Percentiles rank a stretch among this genome's conserved stretches.
Conservation (phyloP, 2,888 invertebrate genomes). For the Nomada goodeniana region DNA sequence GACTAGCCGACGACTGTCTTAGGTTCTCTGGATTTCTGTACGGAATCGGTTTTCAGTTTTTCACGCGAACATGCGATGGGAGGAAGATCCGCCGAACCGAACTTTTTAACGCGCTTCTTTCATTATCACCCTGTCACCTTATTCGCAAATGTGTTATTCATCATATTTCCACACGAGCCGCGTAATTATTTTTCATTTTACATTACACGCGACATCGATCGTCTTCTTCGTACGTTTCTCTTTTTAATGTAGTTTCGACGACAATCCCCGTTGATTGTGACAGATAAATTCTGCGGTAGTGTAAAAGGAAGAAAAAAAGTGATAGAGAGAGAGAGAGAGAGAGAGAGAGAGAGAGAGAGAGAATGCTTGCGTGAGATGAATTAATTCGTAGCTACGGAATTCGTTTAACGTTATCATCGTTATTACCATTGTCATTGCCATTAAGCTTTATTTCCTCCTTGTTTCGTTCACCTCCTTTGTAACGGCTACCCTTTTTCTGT, state of each 20-base stretch:
- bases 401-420: constrained; percentile 65
- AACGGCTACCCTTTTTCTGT: constrained; percentile 3
- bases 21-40: constrained; percentile 67
- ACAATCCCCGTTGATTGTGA: constrained; percentile 38
- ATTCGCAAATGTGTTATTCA: constrained; percentile 11
- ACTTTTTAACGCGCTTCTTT: constrained; percentile 42
- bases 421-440: constrained; percentile 47
- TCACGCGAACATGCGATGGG: constrained; percentile 49
- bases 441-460: constrained; percentile 21
- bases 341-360: not conserved
- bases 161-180: constrained; percentile 29
- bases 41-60: constrained; percentile 54
- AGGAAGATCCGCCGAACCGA: constrained; percentile 31
- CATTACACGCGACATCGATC: not conserved
- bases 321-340: not conserved
- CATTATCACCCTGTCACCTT: constrained; percentile 15
- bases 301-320: not conserved
- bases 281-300: constrained; percentile 29
- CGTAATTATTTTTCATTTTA: constrained; percentile 7
- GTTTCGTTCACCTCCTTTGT: constrained; percentile 21
- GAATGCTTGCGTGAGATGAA: constrained; percentile 63
- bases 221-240: constrained; percentile 35
- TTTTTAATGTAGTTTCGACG: constrained; percentile 47
- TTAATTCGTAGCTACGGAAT: constrained; percentile 71
- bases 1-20: constrained; percentile 80